Evolutionary conservation across 2,797 vertebrate genomes (phyloP), one percentile per base, ranked within the genome.

Genomic region (Pteropus rufus): DNA sequence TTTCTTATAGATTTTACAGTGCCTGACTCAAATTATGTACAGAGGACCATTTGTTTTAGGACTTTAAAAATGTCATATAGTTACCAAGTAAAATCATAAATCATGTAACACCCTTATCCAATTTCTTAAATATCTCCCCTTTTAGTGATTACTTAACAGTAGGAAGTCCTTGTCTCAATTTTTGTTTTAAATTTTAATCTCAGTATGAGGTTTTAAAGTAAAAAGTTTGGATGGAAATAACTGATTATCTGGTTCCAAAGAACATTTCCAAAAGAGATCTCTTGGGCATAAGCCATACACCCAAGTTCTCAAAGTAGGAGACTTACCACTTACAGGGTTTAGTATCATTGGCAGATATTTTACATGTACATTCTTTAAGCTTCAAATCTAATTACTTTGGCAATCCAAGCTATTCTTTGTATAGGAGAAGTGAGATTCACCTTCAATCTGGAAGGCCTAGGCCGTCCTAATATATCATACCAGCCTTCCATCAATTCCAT

Each of bases 321-420:
- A 97, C 91, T 97, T 97, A 97, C 91, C 94, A 84, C 77, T 96
- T 89, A 70, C 54, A 52, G 91, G 91, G 73, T 90, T 91, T 70
- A 93, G 76, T 96, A 77, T 96, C 95, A 87, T 81, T 93, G 86
- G 88, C 89, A 62, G 60, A 56, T 93, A 91, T 79, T 96, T 97
- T 84, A 92, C 73, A 31, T 64, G 73, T 36, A 83, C 91, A 81
- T 95, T 96, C 89, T 97, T 95, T 76, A 96, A 88, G 95, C 96
- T 97, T 97, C 98, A 97, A 94, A 95, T 98, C 98, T 97, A 92
- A 96, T 98, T 98, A 96, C 89, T 98, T 98, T 98, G 98, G 98
- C 98, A 98, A 94, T 92, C 60, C 60, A 91, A 82, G 92, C 76
- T 56, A 1, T 64, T 97, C 91, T 95, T 85, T 97, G 73, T 96